A percentile compares a stretch with the other conserved stretches of the same genome.
phyloP scores from a whole-genome alignment of 2,797 vertebrate species.

The Catamblyrhynchus diadema region DNA sequence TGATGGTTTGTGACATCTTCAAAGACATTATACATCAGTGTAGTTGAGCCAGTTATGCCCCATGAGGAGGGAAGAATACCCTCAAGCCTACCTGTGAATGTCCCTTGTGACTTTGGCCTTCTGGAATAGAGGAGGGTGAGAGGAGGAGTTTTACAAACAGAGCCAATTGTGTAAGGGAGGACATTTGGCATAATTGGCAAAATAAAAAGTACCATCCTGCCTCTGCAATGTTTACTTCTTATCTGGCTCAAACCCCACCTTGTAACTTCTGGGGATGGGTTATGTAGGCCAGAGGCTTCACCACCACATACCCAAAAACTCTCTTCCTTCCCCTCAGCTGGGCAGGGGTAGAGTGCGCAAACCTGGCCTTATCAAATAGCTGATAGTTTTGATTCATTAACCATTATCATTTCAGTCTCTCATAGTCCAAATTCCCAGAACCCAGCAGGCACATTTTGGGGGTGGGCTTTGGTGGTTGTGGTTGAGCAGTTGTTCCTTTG shows the following conservation, averaged over 20 bases:
- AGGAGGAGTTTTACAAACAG: not conserved
- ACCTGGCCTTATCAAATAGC: not conserved
- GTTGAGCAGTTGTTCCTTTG: not conserved
- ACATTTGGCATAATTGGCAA: fast-evolving
- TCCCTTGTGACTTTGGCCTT: not conserved
- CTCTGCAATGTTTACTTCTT: not conserved
- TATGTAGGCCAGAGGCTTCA: not conserved
- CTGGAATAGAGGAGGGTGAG: not conserved
- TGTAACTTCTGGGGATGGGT: not conserved
- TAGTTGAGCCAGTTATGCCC: not conserved
- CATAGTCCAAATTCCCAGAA: not conserved
- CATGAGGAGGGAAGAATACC: not conserved
- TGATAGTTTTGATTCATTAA: not conserved
- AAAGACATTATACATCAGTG: fast-evolving
- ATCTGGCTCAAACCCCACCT: not conserved
- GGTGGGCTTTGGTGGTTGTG: not conserved
- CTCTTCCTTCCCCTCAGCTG: not conserved
- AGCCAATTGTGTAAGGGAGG: not conserved
- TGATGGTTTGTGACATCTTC: not conserved
- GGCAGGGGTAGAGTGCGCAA: not conserved
- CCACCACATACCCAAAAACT: not conserved
- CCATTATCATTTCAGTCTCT: not conserved
- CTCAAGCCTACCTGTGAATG: not conserved
- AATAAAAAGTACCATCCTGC: not conserved
- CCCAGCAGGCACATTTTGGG: not conserved